These are phyloP conservation scores for Nothobranchius furzeri DNA, from an alignment of 2,113 vertebrate species.

Conservation along the genomic window DNA sequence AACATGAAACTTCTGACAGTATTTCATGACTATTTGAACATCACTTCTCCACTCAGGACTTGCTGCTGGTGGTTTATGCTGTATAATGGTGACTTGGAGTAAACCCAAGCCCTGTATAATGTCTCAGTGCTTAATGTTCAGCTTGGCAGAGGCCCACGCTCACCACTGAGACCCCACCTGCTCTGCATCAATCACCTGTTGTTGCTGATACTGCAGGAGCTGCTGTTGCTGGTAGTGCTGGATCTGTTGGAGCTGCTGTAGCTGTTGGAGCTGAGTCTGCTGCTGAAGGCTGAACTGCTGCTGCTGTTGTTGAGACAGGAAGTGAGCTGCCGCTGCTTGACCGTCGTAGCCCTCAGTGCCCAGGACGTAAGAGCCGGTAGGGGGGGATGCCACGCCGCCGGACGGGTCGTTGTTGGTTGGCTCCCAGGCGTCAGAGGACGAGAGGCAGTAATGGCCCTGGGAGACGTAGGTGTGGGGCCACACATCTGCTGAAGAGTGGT, in stretches of 20 bases:
- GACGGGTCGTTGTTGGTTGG: constrained; percentile 90
- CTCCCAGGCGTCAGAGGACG: constrained; percentile 96
- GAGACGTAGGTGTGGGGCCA: constrained; percentile 98
- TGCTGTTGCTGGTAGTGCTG: constrained; percentile 85
- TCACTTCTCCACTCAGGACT: not conserved
- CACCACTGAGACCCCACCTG: constrained; percentile 26
- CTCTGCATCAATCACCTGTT: constrained; percentile 67
- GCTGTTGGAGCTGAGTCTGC: constrained; percentile 79
- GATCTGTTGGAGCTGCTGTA: constrained; percentile 82
- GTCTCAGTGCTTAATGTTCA: not conserved
- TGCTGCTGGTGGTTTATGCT: not conserved
- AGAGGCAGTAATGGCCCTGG: constrained; percentile 97
- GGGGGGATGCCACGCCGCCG: constrained; percentile 87
- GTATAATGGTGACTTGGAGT: constrained; percentile 8
- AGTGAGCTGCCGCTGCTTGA: constrained; percentile 66
- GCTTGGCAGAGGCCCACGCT: not conserved
- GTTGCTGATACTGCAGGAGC: constrained; percentile 82
- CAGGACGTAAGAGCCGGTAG: constrained; percentile 86
- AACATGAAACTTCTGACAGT: not conserved
- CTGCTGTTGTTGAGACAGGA: constrained; percentile 74
- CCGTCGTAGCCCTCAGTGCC: constrained; percentile 75
- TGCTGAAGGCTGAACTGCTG: constrained; percentile 79
- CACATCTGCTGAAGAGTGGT: constrained; percentile 87
- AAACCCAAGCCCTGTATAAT: constrained; percentile 8
- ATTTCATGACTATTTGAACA: not conserved